Conservation (phyloP, 1,140 invertebrate species). For the Euglossa dilemma region DNA sequence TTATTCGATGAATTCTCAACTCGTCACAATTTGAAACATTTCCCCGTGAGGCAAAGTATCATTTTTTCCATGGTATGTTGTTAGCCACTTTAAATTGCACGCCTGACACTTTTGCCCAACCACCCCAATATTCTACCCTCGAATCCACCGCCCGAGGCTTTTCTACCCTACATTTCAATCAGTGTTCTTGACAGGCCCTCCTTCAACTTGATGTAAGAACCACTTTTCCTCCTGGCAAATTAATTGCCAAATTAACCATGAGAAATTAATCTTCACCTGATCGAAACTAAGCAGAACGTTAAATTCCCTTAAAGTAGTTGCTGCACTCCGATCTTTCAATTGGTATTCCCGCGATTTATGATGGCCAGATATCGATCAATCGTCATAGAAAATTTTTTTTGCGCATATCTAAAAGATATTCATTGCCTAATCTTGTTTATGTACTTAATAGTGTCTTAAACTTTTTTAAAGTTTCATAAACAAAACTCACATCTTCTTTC, state of each 20-base stretch:
- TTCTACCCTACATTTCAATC: slow-evolving; percentile 80
- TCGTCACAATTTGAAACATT: background rate
- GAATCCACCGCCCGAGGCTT: slow-evolving; percentile 74
- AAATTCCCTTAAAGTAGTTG: background rate
- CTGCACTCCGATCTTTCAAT: too few relatives aligned
- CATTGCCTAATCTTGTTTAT: too few relatives aligned
- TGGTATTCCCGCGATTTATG: too few relatives aligned
- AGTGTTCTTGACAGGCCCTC: slow-evolving; percentile 74
- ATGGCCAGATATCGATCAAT: too few relatives aligned
- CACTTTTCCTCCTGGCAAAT: slow-evolving; percentile 72
- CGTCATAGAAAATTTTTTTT: too few relatives aligned
- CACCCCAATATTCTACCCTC: slow-evolving; percentile 68
- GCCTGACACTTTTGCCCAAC: slow-evolving; percentile 56
- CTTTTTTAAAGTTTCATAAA: too few relatives aligned
- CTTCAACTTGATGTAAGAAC: slow-evolving; percentile 63
- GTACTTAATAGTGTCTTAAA: too few relatives aligned
- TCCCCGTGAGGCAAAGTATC: background rate
- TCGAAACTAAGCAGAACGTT: slow-evolving; percentile 34
- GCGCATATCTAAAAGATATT: too few relatives aligned
- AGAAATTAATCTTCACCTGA: slow-evolving; percentile 73
- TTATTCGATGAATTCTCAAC: background rate
- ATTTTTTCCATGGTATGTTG: slow-evolving; percentile 24
- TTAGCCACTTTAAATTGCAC: slow-evolving; percentile 75
- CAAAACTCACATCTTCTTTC: too few relatives aligned
- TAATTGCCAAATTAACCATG: slow-evolving; percentile 78